phyloP scores from a whole-genome alignment of 2,888 invertebrate genomes.

The Drosophila flavopinicola region DNA sequence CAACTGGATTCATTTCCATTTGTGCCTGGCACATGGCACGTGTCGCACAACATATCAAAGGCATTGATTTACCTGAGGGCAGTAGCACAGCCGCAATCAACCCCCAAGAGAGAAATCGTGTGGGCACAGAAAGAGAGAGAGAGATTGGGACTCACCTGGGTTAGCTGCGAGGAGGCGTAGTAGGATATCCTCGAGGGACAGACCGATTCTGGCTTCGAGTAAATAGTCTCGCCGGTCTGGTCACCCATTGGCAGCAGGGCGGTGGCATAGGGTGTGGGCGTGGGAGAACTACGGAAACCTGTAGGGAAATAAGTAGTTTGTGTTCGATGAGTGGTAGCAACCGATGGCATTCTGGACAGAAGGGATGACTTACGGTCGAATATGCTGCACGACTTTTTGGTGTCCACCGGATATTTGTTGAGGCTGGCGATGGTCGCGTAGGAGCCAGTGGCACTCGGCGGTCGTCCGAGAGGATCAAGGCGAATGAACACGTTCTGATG shows the following conservation, averaged over 20 bases:
- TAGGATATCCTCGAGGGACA: constrained; percentile 88
- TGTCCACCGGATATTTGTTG: constrained; percentile 88
- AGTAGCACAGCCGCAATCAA: constrained; percentile 31
- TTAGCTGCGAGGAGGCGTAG: constrained; percentile 92
- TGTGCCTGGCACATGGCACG: constrained; percentile 64
- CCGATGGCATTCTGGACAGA: background rate
- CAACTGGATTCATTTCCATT: constrained; percentile 64
- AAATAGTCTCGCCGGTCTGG: constrained; percentile 68
- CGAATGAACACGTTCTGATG: constrained; percentile 91
- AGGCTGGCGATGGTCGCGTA: constrained; percentile 92
- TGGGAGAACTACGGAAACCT: constrained; percentile 84
- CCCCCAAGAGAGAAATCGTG: constrained; percentile 41
- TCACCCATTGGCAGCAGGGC: constrained; percentile 86
- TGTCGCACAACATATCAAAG: constrained; percentile 74
- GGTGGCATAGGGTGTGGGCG: constrained; percentile 90
- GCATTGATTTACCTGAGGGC: constrained; percentile 67
- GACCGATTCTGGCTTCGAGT: constrained; percentile 84
- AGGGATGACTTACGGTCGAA: constrained; percentile 79
- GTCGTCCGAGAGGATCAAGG: constrained; percentile 89
- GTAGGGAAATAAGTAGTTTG: constrained; percentile 35
- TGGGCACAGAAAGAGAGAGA: constrained; percentile 16
- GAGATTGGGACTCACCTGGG: constrained; percentile 85
- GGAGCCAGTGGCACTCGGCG: constrained; percentile 90
- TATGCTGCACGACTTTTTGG: constrained; percentile 84
- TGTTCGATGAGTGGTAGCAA: constrained; percentile 29